These are phyloP conservation scores for Lasioglossum pauxillum DNA, from an alignment of 2,888 invertebrate genomes.

Conservation along the genomic window DNA sequence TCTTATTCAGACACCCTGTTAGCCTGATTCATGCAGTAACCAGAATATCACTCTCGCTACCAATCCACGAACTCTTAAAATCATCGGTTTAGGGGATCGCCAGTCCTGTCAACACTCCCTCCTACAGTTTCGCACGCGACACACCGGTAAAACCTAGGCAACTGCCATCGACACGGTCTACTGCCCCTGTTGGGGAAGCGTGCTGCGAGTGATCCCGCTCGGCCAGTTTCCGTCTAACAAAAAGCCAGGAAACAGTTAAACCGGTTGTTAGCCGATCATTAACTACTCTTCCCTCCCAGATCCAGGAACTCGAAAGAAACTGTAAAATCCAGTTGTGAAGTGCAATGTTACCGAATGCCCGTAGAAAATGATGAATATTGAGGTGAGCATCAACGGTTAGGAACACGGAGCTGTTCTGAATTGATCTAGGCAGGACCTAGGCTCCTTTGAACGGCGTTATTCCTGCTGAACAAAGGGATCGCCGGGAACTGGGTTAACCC, in stretches of 20 bases:
- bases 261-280: slow-evolving; percentile 18
- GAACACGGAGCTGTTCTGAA: neutral
- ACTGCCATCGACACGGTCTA: slow-evolving; percentile 34
- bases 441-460: slow-evolving; percentile 8
- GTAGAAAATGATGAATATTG: neutral
- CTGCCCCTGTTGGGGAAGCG: slow-evolving; percentile 54
- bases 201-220: slow-evolving; percentile 51
- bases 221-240: slow-evolving; percentile 31
- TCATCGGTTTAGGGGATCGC: neutral
- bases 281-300: neutral
- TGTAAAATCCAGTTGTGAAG: neutral
- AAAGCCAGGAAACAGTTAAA: slow-evolving; percentile 38
- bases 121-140: slow-evolving; percentile 47
- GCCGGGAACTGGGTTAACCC: slow-evolving; percentile 23
- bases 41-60: neutral
- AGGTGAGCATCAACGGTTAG: neutral
- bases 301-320: neutral
- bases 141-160: slow-evolving; percentile 44
- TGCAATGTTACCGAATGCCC: neutral
- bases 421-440: neutral
- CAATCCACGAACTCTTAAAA: neutral
- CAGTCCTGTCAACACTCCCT: neutral
- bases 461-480: slow-evolving; percentile 4
- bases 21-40: neutral
- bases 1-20: neutral